Conservation (phyloP, 2,797 vertebrate genomes). For the Chloroceryle amazona region DNA sequence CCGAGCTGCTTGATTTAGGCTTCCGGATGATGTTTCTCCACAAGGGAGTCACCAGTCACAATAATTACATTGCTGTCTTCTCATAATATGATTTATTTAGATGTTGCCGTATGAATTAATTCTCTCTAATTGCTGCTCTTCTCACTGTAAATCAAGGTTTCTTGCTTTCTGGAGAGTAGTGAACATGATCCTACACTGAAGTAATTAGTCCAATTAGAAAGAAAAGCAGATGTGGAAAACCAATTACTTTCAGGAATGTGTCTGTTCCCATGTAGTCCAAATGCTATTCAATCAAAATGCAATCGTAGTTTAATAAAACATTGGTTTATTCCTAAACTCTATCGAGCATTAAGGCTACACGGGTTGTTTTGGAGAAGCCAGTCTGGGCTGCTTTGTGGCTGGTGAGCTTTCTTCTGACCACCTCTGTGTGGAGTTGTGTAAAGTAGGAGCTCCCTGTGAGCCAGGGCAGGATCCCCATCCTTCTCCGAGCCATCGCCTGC, state of each 20-base stretch:
- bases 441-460: not conserved
- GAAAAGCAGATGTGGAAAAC: constrained; percentile 86
- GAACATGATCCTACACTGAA: constrained; percentile 82
- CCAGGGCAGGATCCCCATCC: not conserved
- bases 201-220: constrained; percentile 88
- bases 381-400: not conserved
- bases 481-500: not conserved
- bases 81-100: constrained; percentile 86
- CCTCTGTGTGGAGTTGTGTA: too few species aligned
- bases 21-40: constrained; percentile 74
- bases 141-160: constrained; percentile 84
- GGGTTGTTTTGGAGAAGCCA: constrained; percentile 25
- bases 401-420: not conserved
- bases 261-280: constrained; percentile 74
- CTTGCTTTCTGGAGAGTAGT: constrained; percentile 80
- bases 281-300: constrained; percentile 77
- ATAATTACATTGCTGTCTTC: constrained; percentile 85
- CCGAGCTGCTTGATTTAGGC: constrained; percentile 60
- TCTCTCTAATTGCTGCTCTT: constrained; percentile 85
- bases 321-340: constrained; percentile 76
- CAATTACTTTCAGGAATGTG: constrained; percentile 84
- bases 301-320: constrained; percentile 79
- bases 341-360: not conserved
- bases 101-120: constrained; percentile 86
- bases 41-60: constrained; percentile 83